Conservation (phyloP, 2,113 vertebrate genomes). For the Lampris incognitus region DNA sequence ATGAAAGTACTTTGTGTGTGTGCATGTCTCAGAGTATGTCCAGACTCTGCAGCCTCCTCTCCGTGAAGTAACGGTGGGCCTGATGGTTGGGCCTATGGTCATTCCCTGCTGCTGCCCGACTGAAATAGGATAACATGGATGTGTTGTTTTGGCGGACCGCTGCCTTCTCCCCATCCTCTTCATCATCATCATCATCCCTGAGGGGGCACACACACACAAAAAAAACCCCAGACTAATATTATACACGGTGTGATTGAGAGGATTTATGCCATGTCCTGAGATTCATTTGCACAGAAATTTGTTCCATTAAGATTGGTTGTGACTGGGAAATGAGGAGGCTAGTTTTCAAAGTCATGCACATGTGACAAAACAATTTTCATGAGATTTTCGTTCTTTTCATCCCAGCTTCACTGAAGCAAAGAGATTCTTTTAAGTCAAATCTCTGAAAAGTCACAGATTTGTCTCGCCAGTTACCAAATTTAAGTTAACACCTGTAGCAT, state of each 20-base stretch:
- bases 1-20: background rate
- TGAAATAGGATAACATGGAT: slow-evolving; percentile 84
- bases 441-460: too few relatives aligned
- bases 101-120: slow-evolving; percentile 52
- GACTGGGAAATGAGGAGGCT: slow-evolving; percentile 16
- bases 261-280: background rate
- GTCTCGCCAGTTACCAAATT: too few relatives aligned
- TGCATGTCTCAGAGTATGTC: slow-evolving; percentile 65
- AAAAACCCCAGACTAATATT: slow-evolving; percentile 9
- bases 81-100: slow-evolving; percentile 47
- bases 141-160: slow-evolving; percentile 76
- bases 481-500: too few relatives aligned
- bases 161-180: slow-evolving; percentile 75
- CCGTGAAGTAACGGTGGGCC: slow-evolving; percentile 88
- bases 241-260: background rate
- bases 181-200: slow-evolving; percentile 88
- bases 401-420: background rate
- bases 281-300: slow-evolving; percentile 29
- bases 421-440: too few relatives aligned
- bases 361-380: background rate
- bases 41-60: slow-evolving; percentile 84
- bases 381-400: slow-evolving; percentile 5
- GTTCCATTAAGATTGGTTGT: slow-evolving; percentile 3
- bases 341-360: slow-evolving; percentile 14
- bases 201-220: slow-evolving; percentile 16